Conservation (phyloP, 2,113 vertebrate species). For the Myrmecophaga tridactyla region DNA sequence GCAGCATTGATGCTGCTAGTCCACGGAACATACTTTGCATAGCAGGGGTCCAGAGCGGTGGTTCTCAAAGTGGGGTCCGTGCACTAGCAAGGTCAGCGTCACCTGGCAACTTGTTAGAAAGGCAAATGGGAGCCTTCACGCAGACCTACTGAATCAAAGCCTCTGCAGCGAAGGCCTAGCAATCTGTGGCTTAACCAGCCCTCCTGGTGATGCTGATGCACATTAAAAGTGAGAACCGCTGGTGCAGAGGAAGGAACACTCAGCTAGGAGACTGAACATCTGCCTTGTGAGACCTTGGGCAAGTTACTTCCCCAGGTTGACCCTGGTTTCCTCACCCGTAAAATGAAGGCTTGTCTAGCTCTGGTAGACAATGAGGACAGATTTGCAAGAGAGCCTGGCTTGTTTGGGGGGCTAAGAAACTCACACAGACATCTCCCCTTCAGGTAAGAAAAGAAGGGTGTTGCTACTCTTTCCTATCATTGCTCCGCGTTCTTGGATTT, state of each 20-base stretch:
- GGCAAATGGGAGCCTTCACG: no score
- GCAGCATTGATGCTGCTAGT: no score
- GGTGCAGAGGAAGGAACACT: background rate
- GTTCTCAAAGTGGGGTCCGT: no score
- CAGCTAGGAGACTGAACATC: background rate
- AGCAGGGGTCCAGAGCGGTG: no score
- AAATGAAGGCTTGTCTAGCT: background rate
- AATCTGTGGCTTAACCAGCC: background rate
- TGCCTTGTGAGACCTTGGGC: accelerated
- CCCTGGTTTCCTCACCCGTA: background rate
- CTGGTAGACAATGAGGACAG: background rate
- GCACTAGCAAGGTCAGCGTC: no score
- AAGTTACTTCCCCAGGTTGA: background rate
- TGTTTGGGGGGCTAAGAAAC: background rate
- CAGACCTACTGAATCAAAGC: background rate
- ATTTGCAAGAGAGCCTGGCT: background rate
- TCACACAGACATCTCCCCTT: accelerated
- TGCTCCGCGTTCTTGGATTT: background rate
- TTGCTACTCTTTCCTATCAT: background rate
- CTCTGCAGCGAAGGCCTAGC: background rate
- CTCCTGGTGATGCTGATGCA: background rate
- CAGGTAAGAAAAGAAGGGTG: background rate
- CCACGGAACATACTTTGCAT: no score
- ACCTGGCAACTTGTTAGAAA: no score
- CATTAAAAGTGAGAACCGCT: accelerated